Evolutionary conservation across 92 coral and sea anemone species (phyloP).

Genomic region (Diadumene lineata): DNA sequence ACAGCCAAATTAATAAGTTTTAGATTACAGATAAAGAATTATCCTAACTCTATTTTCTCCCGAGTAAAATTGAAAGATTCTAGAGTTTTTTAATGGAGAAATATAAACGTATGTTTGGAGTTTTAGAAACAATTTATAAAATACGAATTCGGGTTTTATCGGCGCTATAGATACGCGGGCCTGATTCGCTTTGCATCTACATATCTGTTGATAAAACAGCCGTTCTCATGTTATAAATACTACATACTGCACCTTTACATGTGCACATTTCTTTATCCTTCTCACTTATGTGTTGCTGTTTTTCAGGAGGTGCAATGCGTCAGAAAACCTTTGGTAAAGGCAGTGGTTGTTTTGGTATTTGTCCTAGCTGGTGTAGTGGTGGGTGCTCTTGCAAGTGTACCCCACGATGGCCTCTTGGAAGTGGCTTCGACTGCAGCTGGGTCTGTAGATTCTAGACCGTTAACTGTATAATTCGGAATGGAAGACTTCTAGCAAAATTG

Average conservation of each 20-base stretch:
- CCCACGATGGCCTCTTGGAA: constrained; percentile 23
- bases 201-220: no score
- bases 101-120: no score
- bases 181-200: no score
- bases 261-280: no score
- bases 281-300: neutral
- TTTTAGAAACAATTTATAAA: no score
- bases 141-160: no score
- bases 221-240: neutral
- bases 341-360: constrained; percentile 20
- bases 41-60: neutral
- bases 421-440: constrained; percentile 30
- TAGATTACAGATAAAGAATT: neutral
- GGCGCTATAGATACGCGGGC: no score
- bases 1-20: neutral
- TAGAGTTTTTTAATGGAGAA: no score
- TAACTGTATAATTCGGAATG: no score
- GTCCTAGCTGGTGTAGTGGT: constrained; percentile 25
- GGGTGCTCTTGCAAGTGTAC: constrained; percentile 31
- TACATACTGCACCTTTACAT: neutral
- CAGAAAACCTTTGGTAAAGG: neutral
- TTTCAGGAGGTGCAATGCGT: constrained; percentile 7
- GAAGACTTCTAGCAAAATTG: no score
- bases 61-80: no score
- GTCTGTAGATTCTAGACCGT: constrained; percentile 7